phyloP scores from a whole-genome alignment of 2,113 vertebrate genomes.

The Heloderma charlesbogerti region DNA sequence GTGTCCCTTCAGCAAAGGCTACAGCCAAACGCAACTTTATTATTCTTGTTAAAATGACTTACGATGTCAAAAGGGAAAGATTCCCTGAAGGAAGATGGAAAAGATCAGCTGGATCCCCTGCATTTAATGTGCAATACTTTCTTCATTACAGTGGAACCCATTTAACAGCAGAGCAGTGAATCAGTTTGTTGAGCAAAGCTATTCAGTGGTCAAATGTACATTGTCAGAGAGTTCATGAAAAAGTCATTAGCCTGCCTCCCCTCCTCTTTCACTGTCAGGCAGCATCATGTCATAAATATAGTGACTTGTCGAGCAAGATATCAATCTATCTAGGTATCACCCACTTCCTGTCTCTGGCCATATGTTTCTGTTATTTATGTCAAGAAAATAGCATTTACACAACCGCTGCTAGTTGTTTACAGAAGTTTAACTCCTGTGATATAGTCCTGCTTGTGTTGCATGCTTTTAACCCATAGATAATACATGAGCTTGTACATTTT shows the following conservation, averaged over 20 bases:
- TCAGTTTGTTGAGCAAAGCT: slow-evolving; percentile 68
- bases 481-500: slow-evolving; percentile 82
- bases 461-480: slow-evolving; percentile 88
- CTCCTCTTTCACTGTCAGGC: slow-evolving; percentile 80
- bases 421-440: slow-evolving; percentile 86
- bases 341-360: slow-evolving; percentile 86
- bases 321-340: slow-evolving; percentile 82
- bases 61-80: neutral
- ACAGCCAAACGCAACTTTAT: neutral
- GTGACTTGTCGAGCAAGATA: slow-evolving; percentile 77
- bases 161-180: slow-evolving; percentile 56
- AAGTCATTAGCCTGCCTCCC: slow-evolving; percentile 77
- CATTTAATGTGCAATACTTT: slow-evolving; percentile 54
- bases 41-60: slow-evolving; percentile 17
- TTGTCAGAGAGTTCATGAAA: slow-evolving; percentile 83
- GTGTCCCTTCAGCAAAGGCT: neutral
- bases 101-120: slow-evolving; percentile 22
- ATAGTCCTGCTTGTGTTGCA: slow-evolving; percentile 80
- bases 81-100: slow-evolving; percentile 16
- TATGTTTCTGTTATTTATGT: slow-evolving; percentile 91
- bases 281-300: slow-evolving; percentile 82
- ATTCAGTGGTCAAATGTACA: slow-evolving; percentile 73
- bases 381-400: slow-evolving; percentile 89
- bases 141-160: slow-evolving; percentile 37
- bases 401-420: slow-evolving; percentile 85